Conservation (phyloP, 2,888 invertebrate genomes). For the Harpalus rubripes region DNA sequence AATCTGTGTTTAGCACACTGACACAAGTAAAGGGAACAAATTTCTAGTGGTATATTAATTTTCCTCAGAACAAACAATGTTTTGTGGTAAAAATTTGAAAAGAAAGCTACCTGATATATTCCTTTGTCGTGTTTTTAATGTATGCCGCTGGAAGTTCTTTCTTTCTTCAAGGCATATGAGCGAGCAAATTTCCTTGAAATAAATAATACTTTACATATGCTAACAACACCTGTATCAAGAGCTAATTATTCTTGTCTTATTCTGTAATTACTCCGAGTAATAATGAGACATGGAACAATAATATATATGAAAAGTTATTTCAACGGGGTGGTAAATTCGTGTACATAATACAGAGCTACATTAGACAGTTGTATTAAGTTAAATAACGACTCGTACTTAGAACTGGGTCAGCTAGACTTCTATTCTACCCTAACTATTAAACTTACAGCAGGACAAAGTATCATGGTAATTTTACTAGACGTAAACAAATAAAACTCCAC, state of each 20-base stretch:
- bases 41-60: no score
- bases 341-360: constrained; percentile 23
- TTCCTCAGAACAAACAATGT: no score
- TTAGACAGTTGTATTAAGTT: constrained; percentile 55
- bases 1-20: no score
- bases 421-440: constrained; percentile 16
- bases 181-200: background rate
- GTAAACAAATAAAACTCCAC: constrained; percentile 37
- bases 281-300: constrained; percentile 35
- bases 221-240: constrained; percentile 9
- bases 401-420: constrained; percentile 45
- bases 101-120: no score
- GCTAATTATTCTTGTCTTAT: constrained; percentile 34
- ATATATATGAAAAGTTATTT: constrained; percentile 53
- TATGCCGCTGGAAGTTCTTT: background rate
- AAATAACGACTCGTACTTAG: constrained; percentile 44
- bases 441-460: constrained; percentile 48
- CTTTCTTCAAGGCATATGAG: background rate
- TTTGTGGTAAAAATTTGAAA: no score
- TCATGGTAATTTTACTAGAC: constrained; percentile 45
- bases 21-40: no score
- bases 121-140: background rate
- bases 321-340: constrained; percentile 32
- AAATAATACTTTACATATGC: constrained; percentile 3
- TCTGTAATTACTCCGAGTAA: constrained; percentile 17